phyloP scores from a whole-genome alignment of 2,888 invertebrate species.

The Macrophya annulata region DNA sequence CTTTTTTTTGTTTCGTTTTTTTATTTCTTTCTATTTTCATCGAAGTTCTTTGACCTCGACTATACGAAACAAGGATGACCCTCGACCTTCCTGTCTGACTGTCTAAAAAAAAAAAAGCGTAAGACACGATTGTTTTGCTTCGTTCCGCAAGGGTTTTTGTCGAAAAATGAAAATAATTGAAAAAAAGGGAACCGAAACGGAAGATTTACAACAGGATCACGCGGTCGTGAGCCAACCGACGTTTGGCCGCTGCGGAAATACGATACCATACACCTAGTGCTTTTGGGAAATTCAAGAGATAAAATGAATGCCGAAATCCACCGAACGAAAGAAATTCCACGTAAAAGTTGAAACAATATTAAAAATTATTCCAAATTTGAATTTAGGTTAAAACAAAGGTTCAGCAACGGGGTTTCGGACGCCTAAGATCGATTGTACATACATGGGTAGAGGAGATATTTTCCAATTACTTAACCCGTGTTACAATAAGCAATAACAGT shows the following conservation, averaged over 20 bases:
- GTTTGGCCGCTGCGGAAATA: conserved; percentile 31
- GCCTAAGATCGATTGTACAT: conserved; percentile 24
- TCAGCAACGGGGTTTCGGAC: not conserved
- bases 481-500: conserved; percentile 57
- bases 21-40: not conserved
- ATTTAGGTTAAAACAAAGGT: not conserved
- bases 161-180: not conserved
- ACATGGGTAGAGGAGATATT: conserved; percentile 29
- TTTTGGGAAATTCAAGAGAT: not conserved
- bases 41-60: conserved; percentile 63
- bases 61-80: conserved; percentile 42
- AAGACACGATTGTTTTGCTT: conserved; percentile 24
- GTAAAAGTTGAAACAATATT: not conserved
- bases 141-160: conserved; percentile 32
- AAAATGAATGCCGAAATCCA: not conserved
- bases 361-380: not conserved
- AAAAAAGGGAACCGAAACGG: conserved; percentile 25
- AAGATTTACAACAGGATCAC: conserved; percentile 53
- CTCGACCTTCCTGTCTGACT: not conserved
- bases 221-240: conserved; percentile 34
- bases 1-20: conserved; percentile 62
- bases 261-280: conserved; percentile 6
- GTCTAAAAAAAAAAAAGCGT: conserved; percentile 13
- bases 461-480: conserved; percentile 57
- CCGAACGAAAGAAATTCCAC: not conserved